These are phyloP conservation scores for Scytalopus superciliaris DNA, from an alignment of 2,113 vertebrate genomes.

Conservation along the genomic window DNA sequence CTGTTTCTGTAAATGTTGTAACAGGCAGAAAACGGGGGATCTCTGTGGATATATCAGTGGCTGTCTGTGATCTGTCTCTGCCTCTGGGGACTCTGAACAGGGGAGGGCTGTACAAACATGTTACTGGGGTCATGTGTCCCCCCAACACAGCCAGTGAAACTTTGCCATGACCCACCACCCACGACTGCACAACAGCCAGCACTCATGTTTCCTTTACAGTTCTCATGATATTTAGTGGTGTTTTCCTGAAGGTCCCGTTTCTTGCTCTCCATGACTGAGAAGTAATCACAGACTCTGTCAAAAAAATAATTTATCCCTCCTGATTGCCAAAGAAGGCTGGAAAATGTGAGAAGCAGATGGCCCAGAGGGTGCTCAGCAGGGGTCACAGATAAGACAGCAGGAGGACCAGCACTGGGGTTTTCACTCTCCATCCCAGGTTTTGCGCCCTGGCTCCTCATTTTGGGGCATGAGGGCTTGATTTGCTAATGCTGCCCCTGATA, in stretches of 20 bases:
- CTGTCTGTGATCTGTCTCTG: neutral
- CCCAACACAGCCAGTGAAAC: neutral
- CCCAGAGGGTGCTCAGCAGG: neutral
- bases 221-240: fast-evolving
- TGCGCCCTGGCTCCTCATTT: neutral
- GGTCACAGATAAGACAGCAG: neutral
- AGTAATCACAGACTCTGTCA: neutral
- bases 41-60: neutral
- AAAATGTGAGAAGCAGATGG: neutral
- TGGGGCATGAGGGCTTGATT: neutral
- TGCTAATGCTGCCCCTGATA: neutral
- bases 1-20: neutral
- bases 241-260: neutral
- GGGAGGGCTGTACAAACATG: fast-evolving
- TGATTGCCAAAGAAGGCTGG: neutral
- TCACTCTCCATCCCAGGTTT: neutral
- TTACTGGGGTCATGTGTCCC: fast-evolving
- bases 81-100: neutral
- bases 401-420: neutral
- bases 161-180: fast-evolving
- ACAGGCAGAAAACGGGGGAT: neutral
- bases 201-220: too few species aligned
- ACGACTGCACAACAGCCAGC: neutral
- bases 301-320: neutral
- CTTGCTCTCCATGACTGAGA: neutral